Percentiles rank a stretch among this genome's conserved stretches.
These are phyloP conservation scores for Notamacropus eugenii DNA, from an alignment of 2,797 vertebrate species.

Conservation along the genomic window DNA sequence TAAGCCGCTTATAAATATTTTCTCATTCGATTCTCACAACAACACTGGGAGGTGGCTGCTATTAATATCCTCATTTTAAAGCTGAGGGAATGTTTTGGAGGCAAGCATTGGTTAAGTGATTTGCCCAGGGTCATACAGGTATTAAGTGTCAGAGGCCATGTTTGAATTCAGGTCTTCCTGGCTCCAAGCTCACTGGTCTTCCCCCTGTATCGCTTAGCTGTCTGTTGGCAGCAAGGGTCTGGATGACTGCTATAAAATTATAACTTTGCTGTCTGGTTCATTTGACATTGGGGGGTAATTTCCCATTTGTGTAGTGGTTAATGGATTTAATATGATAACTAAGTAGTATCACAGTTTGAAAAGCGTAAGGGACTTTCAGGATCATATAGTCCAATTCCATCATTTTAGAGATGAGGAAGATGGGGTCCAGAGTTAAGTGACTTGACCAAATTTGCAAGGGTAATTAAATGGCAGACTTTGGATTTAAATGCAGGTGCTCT, in stretches of 20 bases:
- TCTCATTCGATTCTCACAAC: background rate
- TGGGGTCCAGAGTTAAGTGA: background rate
- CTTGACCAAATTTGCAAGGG: background rate
- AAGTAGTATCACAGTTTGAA: background rate
- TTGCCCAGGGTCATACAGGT: background rate
- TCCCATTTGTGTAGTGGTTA: background rate
- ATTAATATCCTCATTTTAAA: background rate
- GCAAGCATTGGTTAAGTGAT: background rate
- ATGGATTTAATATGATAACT: background rate
- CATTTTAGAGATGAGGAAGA: background rate
- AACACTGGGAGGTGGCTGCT: background rate
- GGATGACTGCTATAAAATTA: background rate
- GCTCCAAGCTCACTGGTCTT: background rate
- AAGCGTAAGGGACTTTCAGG: background rate
- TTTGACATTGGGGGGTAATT: background rate
- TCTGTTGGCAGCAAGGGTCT: background rate
- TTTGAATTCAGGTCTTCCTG: background rate
- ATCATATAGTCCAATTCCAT: background rate
- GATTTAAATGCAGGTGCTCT: background rate
- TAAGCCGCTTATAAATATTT: background rate
- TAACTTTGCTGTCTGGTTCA: background rate
- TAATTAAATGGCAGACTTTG: too few relatives aligned
- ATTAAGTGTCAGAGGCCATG: background rate
- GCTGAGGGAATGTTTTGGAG: background rate
- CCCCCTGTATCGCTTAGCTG: background rate